These are phyloP conservation scores for Herminia tarsipennalis DNA, from an alignment of 2,888 invertebrate species.

Conservation along the genomic window DNA sequence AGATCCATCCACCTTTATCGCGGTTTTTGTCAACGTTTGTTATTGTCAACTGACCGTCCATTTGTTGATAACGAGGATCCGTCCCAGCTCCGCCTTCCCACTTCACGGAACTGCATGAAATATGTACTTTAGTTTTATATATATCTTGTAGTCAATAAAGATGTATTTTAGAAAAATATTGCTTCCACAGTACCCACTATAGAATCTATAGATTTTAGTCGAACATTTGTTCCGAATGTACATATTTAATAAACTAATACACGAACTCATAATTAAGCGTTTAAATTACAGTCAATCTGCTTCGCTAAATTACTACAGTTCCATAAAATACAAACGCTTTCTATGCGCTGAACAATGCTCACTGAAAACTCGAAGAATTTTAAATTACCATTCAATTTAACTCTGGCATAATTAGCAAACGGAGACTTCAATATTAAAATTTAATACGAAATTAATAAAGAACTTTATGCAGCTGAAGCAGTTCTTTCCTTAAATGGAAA, in stretches of 20 bases:
- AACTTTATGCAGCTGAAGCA: neutral
- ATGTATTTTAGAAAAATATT: neutral
- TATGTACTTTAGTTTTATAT: neutral
- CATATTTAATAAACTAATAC: no score
- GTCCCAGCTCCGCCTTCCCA: constrained; percentile 87
- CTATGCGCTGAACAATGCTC: constrained; percentile 4
- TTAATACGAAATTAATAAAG: constrained; percentile 5
- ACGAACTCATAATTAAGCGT: no score
- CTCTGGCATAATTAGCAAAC: constrained; percentile 6
- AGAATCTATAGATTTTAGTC: no score
- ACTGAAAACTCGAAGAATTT: constrained; percentile 2
- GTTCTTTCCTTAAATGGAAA: neutral
- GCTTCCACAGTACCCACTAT: no score
- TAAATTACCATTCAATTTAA: constrained; percentile 9
- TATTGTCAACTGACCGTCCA: constrained; percentile 87
- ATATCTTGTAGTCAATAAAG: neutral
- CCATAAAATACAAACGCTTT: constrained; percentile 7
- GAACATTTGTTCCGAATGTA: no score
- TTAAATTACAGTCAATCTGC: neutral
- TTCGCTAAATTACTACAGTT: neutral
- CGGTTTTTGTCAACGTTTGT: constrained; percentile 86
- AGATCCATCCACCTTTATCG: constrained; percentile 92
- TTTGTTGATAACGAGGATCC: constrained; percentile 80
- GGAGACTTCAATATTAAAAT: constrained; percentile 5
- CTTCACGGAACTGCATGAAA: constrained; percentile 31